These are phyloP conservation scores for Microcebus lehilahytsara DNA, from an alignment of 2,113 vertebrate genomes.

Conservation along the genomic window DNA sequence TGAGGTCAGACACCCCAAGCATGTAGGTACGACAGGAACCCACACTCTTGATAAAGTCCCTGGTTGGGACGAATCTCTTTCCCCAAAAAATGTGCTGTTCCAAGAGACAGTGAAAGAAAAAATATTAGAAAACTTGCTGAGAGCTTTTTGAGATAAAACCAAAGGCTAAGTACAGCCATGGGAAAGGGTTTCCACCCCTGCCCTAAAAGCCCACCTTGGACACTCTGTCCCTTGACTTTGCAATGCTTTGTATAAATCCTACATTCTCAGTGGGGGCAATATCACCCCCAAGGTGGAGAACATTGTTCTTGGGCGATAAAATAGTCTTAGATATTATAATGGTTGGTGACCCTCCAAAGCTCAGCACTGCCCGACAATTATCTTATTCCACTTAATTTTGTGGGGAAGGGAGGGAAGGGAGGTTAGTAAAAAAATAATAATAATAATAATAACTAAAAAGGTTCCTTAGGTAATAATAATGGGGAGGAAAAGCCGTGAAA, in stretches of 20 bases:
- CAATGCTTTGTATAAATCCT: not conserved
- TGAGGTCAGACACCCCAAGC: not conserved
- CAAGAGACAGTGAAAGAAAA: not conserved
- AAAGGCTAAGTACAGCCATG: not conserved
- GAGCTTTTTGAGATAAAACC: not conserved
- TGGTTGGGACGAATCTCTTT: not conserved
- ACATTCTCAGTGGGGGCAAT: fast-evolving
- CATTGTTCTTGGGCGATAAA: not conserved
- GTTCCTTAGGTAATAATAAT: not conserved
- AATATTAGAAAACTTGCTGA: not conserved
- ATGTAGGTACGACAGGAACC: not conserved
- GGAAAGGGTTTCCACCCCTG: not conserved
- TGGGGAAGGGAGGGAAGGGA: not conserved
- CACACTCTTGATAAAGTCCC: not conserved
- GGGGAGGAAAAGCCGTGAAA: not conserved
- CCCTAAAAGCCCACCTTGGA: not conserved
- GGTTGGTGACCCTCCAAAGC: not conserved
- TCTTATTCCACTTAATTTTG: not conserved
- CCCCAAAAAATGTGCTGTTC: not conserved
- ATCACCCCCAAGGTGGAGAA: fast-evolving
- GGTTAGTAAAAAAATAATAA: not conserved
- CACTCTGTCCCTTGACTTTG: not conserved
- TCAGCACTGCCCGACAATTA: not conserved
- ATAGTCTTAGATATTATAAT: not conserved
- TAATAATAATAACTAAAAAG: not conserved